These are phyloP conservation scores for Agrotis clavis DNA, from an alignment of 2,888 invertebrate genomes.

Conservation along the genomic window DNA sequence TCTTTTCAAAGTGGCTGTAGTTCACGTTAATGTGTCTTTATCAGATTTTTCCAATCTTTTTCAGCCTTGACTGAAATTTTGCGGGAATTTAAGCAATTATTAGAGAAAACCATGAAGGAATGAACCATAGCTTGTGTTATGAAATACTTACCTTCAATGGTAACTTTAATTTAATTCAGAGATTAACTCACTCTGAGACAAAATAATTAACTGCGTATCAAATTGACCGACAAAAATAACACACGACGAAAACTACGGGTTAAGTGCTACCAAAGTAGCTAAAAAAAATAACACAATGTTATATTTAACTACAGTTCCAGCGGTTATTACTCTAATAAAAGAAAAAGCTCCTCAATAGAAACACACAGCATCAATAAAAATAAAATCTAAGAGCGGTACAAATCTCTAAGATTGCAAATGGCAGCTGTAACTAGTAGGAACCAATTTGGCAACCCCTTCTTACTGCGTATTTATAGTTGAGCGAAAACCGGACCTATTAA, in stretches of 20 bases:
- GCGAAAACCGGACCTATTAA: slow-evolving; percentile 67
- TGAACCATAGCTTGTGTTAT: background rate
- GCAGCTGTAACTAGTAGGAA: slow-evolving; percentile 61
- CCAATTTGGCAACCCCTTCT: slow-evolving; percentile 71
- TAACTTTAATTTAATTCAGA: too few relatives aligned
- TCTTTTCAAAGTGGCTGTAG: too few relatives aligned
- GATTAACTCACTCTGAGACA: background rate
- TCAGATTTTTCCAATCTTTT: too few relatives aligned
- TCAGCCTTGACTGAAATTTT: background rate
- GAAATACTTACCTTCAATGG: too few relatives aligned
- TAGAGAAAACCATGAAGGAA: too few relatives aligned
- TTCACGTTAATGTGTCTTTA: too few relatives aligned
- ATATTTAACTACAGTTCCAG: slow-evolving; percentile 6
- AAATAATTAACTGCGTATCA: background rate
- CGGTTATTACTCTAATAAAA: slow-evolving; percentile 40
- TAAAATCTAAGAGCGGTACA: slow-evolving; percentile 57
- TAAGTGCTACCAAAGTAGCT: background rate
- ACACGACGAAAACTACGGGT: background rate
- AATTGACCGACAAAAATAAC: background rate
- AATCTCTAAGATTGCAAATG: slow-evolving; percentile 62
- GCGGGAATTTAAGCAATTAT: background rate
- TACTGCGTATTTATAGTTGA: slow-evolving; percentile 61
- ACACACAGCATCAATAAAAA: slow-evolving; percentile 54
- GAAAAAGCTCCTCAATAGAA: slow-evolving; percentile 27
- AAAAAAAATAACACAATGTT: slow-evolving; percentile 13